Base-by-base conservation (phyloP, 2,888 invertebrate species). In the Phymatocera aterrima region DNA sequence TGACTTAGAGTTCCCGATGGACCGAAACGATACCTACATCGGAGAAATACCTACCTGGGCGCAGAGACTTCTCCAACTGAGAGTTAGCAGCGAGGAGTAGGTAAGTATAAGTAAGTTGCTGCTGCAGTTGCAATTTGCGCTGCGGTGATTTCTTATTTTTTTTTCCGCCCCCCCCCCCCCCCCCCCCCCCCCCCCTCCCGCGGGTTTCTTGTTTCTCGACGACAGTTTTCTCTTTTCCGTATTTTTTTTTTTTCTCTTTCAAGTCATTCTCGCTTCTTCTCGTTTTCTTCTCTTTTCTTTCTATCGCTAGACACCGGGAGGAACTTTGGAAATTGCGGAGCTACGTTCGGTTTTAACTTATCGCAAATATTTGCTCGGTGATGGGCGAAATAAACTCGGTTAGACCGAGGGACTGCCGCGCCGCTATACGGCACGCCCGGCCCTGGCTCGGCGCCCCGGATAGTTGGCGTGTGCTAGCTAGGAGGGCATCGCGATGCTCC, bases 281-380 rank as follows among this genome's bases (percentile, higher is more conserved):
- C 51, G 48, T 31, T 31, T 5, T 4, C 5, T 0, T 31, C n/a
- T 21, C 34, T 70, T 28, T 46, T 43, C 15, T 48, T 48, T 70
- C 31, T 70, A 21, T 70, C 24, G 34, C 34, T n/a, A 34, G 48
- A 72, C 51, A 72, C 72, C 15, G 18, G 31, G 31, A 18, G 18
- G 68, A 72, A 72, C 72, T 72, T 74, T 34, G 78, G 40, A 60
- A 78, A 78, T 74, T 78, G 78, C 83, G 83, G 82, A 80, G 83
- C 80, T 82, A 78, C 80, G 83, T 83, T 85, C 83, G 81, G 80
- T 80, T 79, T 82, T 83, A 83, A 85, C 84, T 86, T 85, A 83
- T 85, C 82, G 85, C 87, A 87, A 88, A 88, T 88, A 88, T 89
- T 89, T 89, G 86, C 85, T 86, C 83, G 84, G 86, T 83, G 85